Evolutionary conservation across 2,888 invertebrate species (phyloP).

Genomic region (Melanophora roralis): DNA sequence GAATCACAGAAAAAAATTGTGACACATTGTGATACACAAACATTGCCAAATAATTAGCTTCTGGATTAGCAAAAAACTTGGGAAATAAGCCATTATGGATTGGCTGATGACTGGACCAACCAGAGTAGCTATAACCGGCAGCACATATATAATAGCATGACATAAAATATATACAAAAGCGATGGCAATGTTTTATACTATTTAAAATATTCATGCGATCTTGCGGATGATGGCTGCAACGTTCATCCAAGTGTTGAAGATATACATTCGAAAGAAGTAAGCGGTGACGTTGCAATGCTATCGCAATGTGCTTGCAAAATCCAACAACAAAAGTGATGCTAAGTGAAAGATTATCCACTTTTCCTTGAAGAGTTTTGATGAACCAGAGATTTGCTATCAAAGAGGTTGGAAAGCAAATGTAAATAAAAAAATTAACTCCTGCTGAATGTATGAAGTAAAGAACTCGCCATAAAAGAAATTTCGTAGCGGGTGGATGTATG

Average conservation of each 20-base stretch:
- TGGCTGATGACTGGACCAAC: conserved; percentile 43
- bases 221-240: conserved; percentile 22
- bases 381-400: conserved; percentile 49
- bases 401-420: conserved; percentile 46
- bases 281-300: conserved; percentile 22
- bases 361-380: conserved; percentile 33
- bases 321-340: conserved; percentile 56
- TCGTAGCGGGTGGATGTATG: conserved; percentile 49
- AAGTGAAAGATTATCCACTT: conserved; percentile 61
- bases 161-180: conserved; percentile 48
- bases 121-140: conserved; percentile 54
- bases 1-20: conserved; percentile 33
- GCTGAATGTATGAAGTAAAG: conserved; percentile 60
- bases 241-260: conserved; percentile 57
- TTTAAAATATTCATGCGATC: conserved; percentile 58
- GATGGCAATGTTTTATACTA: conserved; percentile 53
- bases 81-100: conserved; percentile 64
- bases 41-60: conserved; percentile 47
- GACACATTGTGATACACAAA: conserved; percentile 55
- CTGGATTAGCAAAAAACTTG: conserved; percentile 43
- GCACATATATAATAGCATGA: conserved; percentile 43
- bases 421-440: conserved; percentile 32
- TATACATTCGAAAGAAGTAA: conserved; percentile 36
- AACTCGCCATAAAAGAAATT: neutral
- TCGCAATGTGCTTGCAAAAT: conserved; percentile 52